Evolutionary conservation across 2,113 vertebrate genomes (phyloP), one percentile per base, ranked within the genome.

Genomic region (Burhinus oedicnemus): DNA sequence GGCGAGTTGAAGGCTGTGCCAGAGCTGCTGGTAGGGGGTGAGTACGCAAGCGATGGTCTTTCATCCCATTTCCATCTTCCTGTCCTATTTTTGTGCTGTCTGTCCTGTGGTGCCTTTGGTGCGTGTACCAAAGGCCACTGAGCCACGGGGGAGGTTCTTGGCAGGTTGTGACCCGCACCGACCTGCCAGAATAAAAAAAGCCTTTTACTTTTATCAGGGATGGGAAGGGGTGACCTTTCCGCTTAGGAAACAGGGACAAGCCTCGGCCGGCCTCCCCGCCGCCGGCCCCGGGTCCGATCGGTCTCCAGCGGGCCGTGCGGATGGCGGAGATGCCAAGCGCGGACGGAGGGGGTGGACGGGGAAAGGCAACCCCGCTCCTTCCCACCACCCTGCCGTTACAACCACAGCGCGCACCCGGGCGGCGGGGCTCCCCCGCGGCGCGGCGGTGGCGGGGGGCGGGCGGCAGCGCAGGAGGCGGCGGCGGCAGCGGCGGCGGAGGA

Each of bases 401-500:
- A 4, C 2, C 86, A 5, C 44, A 5, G 69, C 88, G 15, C n/a
- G 10, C 66, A 68, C n/a, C n/a, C 8, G 44, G 47, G 47, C 51
- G 36, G 45, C 11, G 51, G 87, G 80, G 87, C 75, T 90, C 62
- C 36, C 84, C 85, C 26, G 66, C n/a, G 26, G 26, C 66, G 29
- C 70, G 60, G 32, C 27, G 36, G 32, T 20, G 15, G 25, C 7
- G 34, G 40, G 38, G 62, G 87, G 93, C 87, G 90, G 87, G 80
- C 85, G 88, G 85, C 40, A 65, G 84, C 58, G 45, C 69, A 34
- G 89, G 65, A 90, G 83, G 60, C n/a, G 80, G 83, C 4, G 75
- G 61, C 19, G 65, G 58, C 34, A 65, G 23, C 13, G 57, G 87
- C 25, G 21, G 42, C 38, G 62, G 58, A 23, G n/a, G 58, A 36